phyloP scores from a whole-genome alignment of 2,797 vertebrate species.

The Sardinella longiceps region DNA sequence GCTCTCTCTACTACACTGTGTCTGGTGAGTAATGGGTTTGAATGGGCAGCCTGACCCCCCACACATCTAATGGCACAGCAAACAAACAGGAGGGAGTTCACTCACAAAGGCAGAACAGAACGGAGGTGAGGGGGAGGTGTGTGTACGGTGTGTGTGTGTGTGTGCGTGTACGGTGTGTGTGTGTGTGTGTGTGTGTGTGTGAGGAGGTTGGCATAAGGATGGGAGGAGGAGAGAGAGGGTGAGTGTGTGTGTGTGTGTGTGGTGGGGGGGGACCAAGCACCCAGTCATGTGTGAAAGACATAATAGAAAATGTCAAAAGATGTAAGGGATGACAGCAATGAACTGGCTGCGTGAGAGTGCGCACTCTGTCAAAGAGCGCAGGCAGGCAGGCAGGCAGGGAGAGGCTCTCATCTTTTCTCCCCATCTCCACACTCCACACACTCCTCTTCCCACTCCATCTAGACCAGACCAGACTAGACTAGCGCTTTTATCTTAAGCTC shows the following conservation, averaged over 20 bases:
- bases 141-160: conserved; percentile 7
- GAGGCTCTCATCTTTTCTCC: conserved; percentile 35
- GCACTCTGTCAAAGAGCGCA: conserved; percentile 62
- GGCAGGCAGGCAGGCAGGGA: too few relatives aligned
- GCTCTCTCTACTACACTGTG: conserved; percentile 55
- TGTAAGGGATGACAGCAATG: conserved; percentile 77
- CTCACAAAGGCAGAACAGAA: not conserved
- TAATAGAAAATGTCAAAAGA: conserved; percentile 83
- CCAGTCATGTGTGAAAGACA: conserved; percentile 76
- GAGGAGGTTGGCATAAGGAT: not conserved
- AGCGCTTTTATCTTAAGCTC: conserved; percentile 50
- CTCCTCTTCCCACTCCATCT: conserved; percentile 14
- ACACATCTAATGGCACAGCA: conserved; percentile 61
- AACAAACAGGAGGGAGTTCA: conserved; percentile 58
- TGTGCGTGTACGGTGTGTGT: conserved; percentile 28
- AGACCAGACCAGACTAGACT: too few relatives aligned
- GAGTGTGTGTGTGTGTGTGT: too few relatives aligned
- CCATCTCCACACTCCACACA: conserved; percentile 24
- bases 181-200: conserved; percentile 4
- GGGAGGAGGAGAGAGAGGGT: conserved; percentile 18
- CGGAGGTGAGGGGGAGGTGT: not conserved
- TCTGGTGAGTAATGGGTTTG: conserved; percentile 65
- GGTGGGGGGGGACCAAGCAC: conserved; percentile 51
- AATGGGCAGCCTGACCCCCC: conserved; percentile 65
- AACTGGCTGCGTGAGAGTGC: conserved; percentile 67